phyloP scores from a whole-genome alignment of 2,888 invertebrate genomes.

The Hartigia nigra region DNA sequence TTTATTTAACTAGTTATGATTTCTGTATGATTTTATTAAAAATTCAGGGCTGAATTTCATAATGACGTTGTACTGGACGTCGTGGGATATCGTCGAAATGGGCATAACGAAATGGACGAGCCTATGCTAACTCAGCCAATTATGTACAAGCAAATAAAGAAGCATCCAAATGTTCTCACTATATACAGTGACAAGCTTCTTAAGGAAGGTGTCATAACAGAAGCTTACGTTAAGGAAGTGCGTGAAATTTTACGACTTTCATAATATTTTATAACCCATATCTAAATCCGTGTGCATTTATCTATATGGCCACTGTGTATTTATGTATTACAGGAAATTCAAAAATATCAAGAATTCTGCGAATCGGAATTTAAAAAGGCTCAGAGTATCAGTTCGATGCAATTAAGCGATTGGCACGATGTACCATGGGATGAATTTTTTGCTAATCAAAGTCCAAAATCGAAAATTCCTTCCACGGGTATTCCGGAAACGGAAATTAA shows the following conservation, averaged over 20 bases:
- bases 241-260: conserved; percentile 51
- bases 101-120: conserved; percentile 95
- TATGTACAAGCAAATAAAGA: conserved; percentile 89
- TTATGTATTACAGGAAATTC: conserved; percentile 35
- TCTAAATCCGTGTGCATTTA: background rate
- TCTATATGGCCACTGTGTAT: background rate
- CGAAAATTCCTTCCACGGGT: conserved; percentile 75
- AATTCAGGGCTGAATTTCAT: conserved; percentile 78
- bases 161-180: conserved; percentile 72
- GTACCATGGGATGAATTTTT: conserved; percentile 73
- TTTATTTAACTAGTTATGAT: background rate
- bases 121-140: conserved; percentile 95
- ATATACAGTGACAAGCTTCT: conserved; percentile 80
- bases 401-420: conserved; percentile 77
- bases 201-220: conserved; percentile 77
- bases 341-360: conserved; percentile 44
- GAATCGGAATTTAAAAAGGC: conserved; percentile 78
- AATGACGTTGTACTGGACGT: conserved; percentile 89
- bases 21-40: background rate
- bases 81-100: conserved; percentile 84
- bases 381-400: conserved; percentile 75
- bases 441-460: conserved; percentile 70
- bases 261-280: conserved; percentile 60
- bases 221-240: conserved; percentile 73
- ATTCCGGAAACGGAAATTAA: conserved; percentile 73